These are phyloP conservation scores for Oasisia sp. DNA, from an alignment of 2,888 invertebrate genomes.

Conservation along the genomic window DNA sequence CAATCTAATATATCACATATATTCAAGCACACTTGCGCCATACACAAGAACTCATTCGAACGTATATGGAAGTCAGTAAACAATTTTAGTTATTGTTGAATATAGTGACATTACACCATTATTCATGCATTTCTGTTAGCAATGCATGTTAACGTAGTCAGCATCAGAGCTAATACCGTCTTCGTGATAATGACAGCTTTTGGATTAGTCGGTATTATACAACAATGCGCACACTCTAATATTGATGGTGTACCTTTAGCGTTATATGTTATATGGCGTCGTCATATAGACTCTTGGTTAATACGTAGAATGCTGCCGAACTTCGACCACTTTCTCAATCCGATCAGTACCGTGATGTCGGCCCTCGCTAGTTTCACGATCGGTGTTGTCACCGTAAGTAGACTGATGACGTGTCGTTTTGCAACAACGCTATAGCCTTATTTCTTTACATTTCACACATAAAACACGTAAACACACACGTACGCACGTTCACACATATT, in stretches of 20 bases:
- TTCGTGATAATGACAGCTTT: not conserved
- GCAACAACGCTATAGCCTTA: not conserved
- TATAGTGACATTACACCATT: not conserved
- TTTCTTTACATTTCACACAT: not conserved
- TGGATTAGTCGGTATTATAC: not conserved
- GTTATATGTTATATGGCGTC: not conserved
- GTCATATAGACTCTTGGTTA: not conserved
- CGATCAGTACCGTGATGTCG: not conserved
- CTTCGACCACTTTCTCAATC: not conserved
- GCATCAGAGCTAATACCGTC: not conserved
- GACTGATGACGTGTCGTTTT: not conserved
- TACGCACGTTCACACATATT: not conserved
- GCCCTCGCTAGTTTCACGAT: not conserved
- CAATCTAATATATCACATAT: no score
- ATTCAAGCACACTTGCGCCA: not conserved
- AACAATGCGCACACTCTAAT: not conserved
- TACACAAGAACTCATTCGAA: not conserved
- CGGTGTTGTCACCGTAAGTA: not conserved
- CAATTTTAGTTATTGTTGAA: not conserved
- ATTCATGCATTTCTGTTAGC: no score
- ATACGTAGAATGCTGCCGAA: not conserved
- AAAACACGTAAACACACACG: not conserved
- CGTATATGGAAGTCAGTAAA: not conserved
- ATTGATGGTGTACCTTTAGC: not conserved
- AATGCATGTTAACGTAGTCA: not conserved